Evolutionary conservation across 1,140 invertebrate genomes (phyloP).

Genomic region (Leptopilina clavipes): DNA sequence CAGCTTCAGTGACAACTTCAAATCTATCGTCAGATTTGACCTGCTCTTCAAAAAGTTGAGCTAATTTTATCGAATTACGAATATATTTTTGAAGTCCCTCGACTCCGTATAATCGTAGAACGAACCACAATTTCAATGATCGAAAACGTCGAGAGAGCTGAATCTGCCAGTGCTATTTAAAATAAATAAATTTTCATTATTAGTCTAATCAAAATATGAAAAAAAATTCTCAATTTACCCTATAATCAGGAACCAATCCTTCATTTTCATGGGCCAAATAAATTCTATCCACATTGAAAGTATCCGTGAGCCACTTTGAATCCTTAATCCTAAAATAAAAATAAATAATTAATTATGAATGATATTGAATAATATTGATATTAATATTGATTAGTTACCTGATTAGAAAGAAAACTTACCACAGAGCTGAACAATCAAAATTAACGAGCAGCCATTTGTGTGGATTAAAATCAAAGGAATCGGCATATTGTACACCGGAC

Average conservation of each 20-base stretch:
- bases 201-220: no score
- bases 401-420: conserved; percentile 71
- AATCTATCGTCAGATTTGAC: conserved; percentile 84
- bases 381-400: no score
- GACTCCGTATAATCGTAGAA: conserved; percentile 91
- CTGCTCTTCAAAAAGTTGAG: conserved; percentile 89
- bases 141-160: conserved; percentile 95
- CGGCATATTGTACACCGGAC: conserved; percentile 85
- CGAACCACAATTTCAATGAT: conserved; percentile 97
- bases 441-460: conserved; percentile 95
- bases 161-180: conserved; percentile 94
- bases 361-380: no score
- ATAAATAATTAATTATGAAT: no score
- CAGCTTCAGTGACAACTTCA: conserved; percentile 90
- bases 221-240: conserved; percentile 74
- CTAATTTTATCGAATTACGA: conserved; percentile 84
- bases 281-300: conserved; percentile 97
- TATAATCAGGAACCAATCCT: conserved; percentile 92
- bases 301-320: conserved; percentile 91
- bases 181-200: conserved; percentile 41
- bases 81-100: conserved; percentile 92
- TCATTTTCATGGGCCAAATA: conserved; percentile 94
- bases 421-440: conserved; percentile 92
- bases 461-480: conserved; percentile 92
- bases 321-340: conserved; percentile 91